Percentiles rank a stretch among this genome's conserved stretches.
Conservation (phyloP, 2,797 vertebrate genomes). For the Babyrousa celebensis region DNA sequence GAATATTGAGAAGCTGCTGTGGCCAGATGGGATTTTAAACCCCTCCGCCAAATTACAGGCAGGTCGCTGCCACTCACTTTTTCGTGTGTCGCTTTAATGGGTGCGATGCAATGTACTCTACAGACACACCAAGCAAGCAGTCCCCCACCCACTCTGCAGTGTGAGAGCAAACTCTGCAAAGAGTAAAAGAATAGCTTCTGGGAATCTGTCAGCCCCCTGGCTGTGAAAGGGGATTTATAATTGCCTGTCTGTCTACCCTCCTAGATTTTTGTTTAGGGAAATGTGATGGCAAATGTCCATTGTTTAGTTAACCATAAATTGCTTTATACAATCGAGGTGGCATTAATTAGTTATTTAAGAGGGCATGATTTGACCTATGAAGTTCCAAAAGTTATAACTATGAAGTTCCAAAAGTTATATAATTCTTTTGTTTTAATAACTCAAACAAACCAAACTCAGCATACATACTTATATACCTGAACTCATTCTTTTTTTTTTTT, state of each 20-base stretch:
- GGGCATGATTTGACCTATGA: neutral
- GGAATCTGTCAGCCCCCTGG: neutral
- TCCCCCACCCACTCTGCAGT: neutral
- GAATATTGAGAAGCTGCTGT: conserved; percentile 48
- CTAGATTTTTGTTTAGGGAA: neutral
- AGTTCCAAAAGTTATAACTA: neutral
- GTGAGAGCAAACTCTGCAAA: neutral
- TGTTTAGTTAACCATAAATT: neutral
- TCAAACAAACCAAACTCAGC: neutral
- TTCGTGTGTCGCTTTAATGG: neutral
- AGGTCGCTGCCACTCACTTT: neutral
- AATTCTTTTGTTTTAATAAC: neutral
- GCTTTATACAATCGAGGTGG: neutral
- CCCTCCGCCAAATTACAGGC: neutral
- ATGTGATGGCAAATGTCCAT: neutral
- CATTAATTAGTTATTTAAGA: conserved; percentile 38
- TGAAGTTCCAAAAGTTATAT: neutral
- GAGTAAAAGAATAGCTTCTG: conserved; percentile 8
- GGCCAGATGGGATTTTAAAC: conserved; percentile 45
- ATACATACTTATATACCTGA: neutral
- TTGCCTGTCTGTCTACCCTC: neutral
- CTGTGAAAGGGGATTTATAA: neutral
- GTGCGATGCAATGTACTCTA: neutral
- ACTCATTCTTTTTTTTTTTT: neutral
- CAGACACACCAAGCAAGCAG: neutral